Base-by-base conservation (phyloP, 1,140 invertebrate genomes). In the Brachionus asplanchnoidis region DNA sequence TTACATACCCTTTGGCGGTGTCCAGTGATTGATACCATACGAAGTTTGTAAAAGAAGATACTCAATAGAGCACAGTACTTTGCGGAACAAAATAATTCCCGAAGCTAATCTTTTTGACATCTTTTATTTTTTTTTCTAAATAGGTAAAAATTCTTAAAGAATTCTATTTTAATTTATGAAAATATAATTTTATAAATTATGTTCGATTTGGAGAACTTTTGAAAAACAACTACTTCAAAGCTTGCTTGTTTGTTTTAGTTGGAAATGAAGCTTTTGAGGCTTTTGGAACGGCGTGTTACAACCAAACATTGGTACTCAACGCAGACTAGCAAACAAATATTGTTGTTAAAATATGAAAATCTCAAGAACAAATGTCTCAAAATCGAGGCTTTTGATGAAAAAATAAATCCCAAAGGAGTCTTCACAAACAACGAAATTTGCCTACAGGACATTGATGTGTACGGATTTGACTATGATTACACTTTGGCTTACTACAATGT, bases 381-480 rank as follows among this genome's bases (percentile, higher is more conserved):
- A 65, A 82, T 42, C 4, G 53, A 65, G 17, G 82, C 44, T 14
- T 75, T 85, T 44, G 73, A 84, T 80, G 14, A 65, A 53, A 65
- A 85, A 56, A 56, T 88, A 5, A 86, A 89, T 56, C 92, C 93
- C 0, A 91, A 92, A 86, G 95, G 94, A 20, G 95, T 98, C 0
- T 99, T 98, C 91, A 95, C 95, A n/a, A 98, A 96, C 90, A 98
- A 98, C 91, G 96, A 98, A 88, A 90, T 98, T 23, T 94, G 97
- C 89, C 89, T 99, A 26, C 92, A 93, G 85, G 94, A 97, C 88
- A 94, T 98, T 44, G 92, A 95, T 87, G 95, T 98, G 1, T 98
- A 97, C 92, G 97, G 97, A 17, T 99, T 98, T 91, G 97, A 99
- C 91, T 99, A 98, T 91, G 97, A 99, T 89, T 99, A 98, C 88